Evolutionary conservation across 2,888 invertebrate genomes (phyloP).

Genomic region (Erynnis tages): DNA sequence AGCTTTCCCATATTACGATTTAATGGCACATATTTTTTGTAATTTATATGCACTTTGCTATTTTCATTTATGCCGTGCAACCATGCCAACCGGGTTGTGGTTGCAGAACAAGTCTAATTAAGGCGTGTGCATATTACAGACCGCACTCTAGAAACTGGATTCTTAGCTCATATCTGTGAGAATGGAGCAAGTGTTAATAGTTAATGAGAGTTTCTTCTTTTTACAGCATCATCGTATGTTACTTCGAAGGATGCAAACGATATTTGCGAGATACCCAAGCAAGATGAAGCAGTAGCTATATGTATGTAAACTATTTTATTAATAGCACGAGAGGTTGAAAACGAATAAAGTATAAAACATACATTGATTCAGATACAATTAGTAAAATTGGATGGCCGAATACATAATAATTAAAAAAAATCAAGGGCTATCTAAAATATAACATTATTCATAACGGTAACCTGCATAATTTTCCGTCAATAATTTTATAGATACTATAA

Average conservation of each 20-base stretch:
- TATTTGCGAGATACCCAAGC: neutral
- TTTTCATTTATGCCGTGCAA: slow-evolving; percentile 34
- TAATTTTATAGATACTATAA: neutral
- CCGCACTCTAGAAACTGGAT: slow-evolving; percentile 43
- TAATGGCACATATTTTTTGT: slow-evolving; percentile 6
- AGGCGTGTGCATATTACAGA: slow-evolving; percentile 45
- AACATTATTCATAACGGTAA: slow-evolving; percentile 13
- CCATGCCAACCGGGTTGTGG: slow-evolving; percentile 32
- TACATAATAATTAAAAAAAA: neutral
- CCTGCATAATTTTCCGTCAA: neutral
- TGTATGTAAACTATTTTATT: no score
- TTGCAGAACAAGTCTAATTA: slow-evolving; percentile 49
- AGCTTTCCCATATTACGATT: slow-evolving; percentile 1
- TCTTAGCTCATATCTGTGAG: slow-evolving; percentile 31
- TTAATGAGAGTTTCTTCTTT: slow-evolving; percentile 1
- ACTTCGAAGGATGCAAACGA: neutral
- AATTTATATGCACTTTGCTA: slow-evolving; percentile 23
- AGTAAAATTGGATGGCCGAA: no score
- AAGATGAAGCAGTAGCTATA: no score
- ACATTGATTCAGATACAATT: no score
- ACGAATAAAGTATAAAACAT: no score
- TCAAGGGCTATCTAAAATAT: no score
- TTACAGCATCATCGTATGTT: neutral
- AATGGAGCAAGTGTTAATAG: slow-evolving; percentile 17
- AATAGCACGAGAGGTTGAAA: no score